phyloP scores from a whole-genome alignment of 2,888 invertebrate species.

The Lissonota sp. region DNA sequence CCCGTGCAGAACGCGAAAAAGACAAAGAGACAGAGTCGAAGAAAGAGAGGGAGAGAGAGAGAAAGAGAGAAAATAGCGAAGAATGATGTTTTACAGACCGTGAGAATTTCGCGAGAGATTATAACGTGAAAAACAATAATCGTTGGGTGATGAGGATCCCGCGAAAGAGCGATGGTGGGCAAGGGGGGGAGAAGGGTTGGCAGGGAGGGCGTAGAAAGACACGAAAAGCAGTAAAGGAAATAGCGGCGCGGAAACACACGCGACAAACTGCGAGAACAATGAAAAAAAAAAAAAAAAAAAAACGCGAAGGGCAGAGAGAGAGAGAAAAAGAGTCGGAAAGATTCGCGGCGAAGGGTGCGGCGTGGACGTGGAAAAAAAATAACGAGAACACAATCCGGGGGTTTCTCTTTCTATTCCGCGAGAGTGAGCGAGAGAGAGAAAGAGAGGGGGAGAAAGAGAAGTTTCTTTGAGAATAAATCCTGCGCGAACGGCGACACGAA shows the following conservation, averaged over 20 bases:
- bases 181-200: too few relatives aligned
- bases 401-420: background rate
- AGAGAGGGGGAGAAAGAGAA: background rate
- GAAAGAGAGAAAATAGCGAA: slow-evolving; percentile 26
- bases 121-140: too few relatives aligned
- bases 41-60: slow-evolving; percentile 30
- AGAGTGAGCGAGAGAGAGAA: background rate
- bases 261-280: slow-evolving; percentile 13
- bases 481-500: background rate
- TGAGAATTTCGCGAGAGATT: too few relatives aligned
- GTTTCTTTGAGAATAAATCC: background rate
- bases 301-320: slow-evolving; percentile 42
- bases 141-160: too few relatives aligned
- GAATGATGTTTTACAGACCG: too few relatives aligned
- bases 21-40: slow-evolving; percentile 48
- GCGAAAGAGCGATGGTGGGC: too few relatives aligned
- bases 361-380: slow-evolving; percentile 59
- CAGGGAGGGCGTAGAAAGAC: background rate
- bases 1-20: slow-evolving; percentile 31
- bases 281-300: slow-evolving; percentile 16
- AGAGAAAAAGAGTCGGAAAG: slow-evolving; percentile 46
- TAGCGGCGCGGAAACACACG: slow-evolving; percentile 41
- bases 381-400: slow-evolving; percentile 33
- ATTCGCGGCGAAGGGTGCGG: slow-evolving; percentile 59
- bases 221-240: slow-evolving; percentile 50